Evolutionary conservation across 2,888 invertebrate genomes (phyloP).

Genomic region (Lasiommata megera): DNA sequence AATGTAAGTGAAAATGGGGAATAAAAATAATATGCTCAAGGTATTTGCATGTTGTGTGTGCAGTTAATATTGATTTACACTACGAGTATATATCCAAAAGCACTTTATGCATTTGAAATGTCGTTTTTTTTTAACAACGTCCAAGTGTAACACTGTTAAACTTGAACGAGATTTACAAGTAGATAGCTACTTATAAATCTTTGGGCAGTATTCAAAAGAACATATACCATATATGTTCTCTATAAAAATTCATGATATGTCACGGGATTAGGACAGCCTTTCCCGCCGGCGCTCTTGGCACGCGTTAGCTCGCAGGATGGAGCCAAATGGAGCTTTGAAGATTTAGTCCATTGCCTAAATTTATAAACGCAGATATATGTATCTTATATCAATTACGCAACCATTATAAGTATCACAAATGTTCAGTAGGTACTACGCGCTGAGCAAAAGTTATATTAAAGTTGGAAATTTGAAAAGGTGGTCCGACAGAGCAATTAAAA

Average conservation of each 20-base stretch:
- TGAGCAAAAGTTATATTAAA: conserved; percentile 18
- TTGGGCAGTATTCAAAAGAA: no score
- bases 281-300: conserved; percentile 19
- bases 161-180: no score
- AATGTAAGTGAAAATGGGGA: conserved; percentile 16
- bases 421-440: not conserved
- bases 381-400: no score
- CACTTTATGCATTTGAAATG: not conserved
- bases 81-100: not conserved
- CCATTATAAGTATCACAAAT: not conserved
- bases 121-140: no score
- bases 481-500: conserved; percentile 62
- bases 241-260: conserved; percentile 19
- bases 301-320: conserved; percentile 10
- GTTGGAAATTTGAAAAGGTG: conserved; percentile 42
- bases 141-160: no score
- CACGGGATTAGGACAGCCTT: conserved; percentile 15
- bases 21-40: conserved; percentile 5
- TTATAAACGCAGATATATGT: conserved; percentile 6
- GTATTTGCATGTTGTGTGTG: not conserved
- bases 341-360: conserved; percentile 15
- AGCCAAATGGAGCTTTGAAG: conserved; percentile 19
- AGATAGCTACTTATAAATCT: no score
- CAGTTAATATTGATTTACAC: conserved; percentile 1
- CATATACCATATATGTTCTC: conserved; percentile 1